Conservation (phyloP, 2,797 vertebrate species). For the Halcyon badia region DNA sequence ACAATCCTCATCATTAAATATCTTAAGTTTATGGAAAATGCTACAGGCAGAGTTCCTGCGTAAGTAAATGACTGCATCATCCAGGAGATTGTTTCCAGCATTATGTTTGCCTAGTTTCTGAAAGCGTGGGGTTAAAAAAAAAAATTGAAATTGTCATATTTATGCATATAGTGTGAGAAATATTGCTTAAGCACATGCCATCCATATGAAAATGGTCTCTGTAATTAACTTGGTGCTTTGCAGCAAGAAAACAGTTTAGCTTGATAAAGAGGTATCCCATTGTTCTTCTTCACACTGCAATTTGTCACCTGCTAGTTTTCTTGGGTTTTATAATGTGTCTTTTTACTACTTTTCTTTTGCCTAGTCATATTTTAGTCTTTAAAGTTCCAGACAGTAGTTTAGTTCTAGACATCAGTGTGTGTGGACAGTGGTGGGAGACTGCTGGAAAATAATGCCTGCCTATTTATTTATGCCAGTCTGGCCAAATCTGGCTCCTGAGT, state of each 20-base stretch:
- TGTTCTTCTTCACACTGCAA: neutral
- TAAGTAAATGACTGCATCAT: neutral
- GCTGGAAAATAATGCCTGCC: neutral
- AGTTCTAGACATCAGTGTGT: neutral
- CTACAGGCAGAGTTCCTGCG: neutral
- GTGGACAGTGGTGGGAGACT: neutral
- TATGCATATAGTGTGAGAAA: neutral
- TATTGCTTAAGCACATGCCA: neutral
- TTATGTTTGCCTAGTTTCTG: neutral
- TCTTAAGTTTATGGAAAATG: neutral
- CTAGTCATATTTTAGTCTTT: neutral
- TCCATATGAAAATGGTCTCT: neutral
- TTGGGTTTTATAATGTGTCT: neutral
- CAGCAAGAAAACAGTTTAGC: neutral
- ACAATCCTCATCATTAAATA: too few species aligned
- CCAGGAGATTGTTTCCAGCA: neutral
- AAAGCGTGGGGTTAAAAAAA: neutral
- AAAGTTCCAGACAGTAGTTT: neutral
- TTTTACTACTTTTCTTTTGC: neutral
- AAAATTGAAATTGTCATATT: neutral
- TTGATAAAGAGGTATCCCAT: neutral
- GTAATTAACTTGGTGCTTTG: neutral
- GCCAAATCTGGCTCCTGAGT: neutral
- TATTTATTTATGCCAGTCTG: neutral
- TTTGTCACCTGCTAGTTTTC: constrained; percentile 1